Conservation (phyloP, 2,113 vertebrate genomes). For the Odobenus rosmarus region DNA sequence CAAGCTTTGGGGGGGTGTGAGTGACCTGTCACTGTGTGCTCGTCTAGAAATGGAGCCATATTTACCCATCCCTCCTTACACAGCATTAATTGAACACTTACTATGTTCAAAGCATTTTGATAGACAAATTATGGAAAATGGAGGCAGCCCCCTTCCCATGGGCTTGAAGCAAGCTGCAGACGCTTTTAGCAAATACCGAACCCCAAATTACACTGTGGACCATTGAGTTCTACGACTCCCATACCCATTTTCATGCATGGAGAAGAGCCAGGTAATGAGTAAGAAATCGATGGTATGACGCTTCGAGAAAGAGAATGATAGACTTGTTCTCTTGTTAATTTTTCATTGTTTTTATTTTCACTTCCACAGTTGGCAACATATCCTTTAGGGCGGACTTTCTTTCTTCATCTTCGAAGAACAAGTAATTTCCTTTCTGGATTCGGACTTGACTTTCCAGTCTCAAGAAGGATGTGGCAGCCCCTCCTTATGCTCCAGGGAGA, state of each 20-base stretch:
- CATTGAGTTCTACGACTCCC: fast-evolving
- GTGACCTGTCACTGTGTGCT: fast-evolving
- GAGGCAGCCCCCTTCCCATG: fast-evolving
- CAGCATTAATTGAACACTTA: background rate
- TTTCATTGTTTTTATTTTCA: background rate
- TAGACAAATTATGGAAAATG: fast-evolving
- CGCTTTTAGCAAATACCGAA: fast-evolving
- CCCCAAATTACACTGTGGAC: fast-evolving
- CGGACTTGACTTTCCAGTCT: background rate
- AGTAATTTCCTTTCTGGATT: background rate
- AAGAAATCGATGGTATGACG: fast-evolving
- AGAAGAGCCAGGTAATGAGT: background rate
- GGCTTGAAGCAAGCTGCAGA: fast-evolving
- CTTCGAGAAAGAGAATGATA: background rate
- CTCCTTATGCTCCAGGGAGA: fast-evolving
- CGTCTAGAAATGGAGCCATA: fast-evolving
- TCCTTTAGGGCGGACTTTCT: background rate
- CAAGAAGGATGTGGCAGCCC: fast-evolving
- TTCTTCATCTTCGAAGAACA: background rate
- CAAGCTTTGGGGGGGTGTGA: fast-evolving
- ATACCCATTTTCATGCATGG: fast-evolving
- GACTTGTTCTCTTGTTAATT: background rate
- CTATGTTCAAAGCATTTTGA: background rate
- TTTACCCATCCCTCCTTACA: fast-evolving
- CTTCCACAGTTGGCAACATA: background rate